These are phyloP conservation scores for Protula sp. DNA, from an alignment of 2,888 invertebrate genomes.

Conservation along the genomic window DNA sequence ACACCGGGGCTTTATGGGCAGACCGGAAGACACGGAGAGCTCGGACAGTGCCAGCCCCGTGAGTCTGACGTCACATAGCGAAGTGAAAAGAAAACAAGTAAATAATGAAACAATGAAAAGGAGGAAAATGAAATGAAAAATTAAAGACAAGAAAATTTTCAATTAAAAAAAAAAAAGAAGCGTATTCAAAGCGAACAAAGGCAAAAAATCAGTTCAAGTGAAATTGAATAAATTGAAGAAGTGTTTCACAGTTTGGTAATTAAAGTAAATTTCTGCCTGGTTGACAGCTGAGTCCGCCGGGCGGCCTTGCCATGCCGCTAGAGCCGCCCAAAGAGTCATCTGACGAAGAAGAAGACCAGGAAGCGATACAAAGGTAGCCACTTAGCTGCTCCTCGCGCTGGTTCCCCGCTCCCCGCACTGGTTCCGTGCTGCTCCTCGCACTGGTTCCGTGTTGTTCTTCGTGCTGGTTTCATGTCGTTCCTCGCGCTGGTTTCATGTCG, in stretches of 20 bases:
- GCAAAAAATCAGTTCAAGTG: background rate
- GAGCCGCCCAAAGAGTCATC: conserved; percentile 30
- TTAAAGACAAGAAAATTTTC: conserved; percentile 25
- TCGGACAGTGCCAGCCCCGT: too few species aligned
- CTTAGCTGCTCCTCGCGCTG: too few species aligned
- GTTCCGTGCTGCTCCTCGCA: too few species aligned
- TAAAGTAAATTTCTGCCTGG: background rate
- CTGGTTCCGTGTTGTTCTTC: too few species aligned
- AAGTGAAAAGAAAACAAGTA: background rate
- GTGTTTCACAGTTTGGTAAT: background rate
- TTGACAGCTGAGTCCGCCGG: background rate
- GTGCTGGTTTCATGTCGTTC: too few species aligned
- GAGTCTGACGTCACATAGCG: too few species aligned
- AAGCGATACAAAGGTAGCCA: conserved; percentile 58
- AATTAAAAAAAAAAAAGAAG: background rate
- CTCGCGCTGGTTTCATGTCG: too few species aligned
- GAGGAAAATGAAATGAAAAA: background rate
- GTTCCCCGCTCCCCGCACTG: too few species aligned
- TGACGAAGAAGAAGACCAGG: conserved; percentile 58
- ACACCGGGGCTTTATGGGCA: too few species aligned
- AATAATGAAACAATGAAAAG: background rate
- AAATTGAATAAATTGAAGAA: background rate
- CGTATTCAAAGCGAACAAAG: background rate
- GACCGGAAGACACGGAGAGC: too few species aligned
- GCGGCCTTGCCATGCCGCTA: conserved; percentile 26